Base-by-base conservation (phyloP, 2,888 invertebrate species). In the Petrolisthes cinctipes region DNA sequence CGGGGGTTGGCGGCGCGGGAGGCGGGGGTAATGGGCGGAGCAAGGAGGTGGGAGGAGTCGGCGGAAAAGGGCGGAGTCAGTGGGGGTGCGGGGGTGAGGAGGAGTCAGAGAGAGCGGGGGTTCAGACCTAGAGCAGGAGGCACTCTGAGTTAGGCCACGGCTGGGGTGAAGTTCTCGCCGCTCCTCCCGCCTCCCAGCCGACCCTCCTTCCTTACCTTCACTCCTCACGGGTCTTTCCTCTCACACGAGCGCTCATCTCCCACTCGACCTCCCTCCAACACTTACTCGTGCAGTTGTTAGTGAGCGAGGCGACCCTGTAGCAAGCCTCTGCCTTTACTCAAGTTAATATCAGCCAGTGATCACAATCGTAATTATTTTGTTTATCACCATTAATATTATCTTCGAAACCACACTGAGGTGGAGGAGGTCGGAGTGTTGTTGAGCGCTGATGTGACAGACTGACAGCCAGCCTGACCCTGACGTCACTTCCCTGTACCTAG, bases 1-100 rank as follows among this genome's bases (percentile, higher is more conserved):
- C 78, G 78, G 86, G 83, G 75, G 78, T 53, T 23, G 73, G 54
- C 78, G 57, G 37, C 54, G 88, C 76, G 88, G 88, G 88, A 88
- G 88, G 88, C 56, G 68, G 88, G 86, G 86, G 86, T 86, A 86
- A 71, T 78, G 83, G 86, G 86, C 86, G 86, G 86, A 86, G 86
- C 82, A 81, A 85, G 88, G 75, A 85, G 82, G 56, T 85, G 71
- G 86, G 86, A 17, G 86, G 86, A 86, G 86, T 83, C 82, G 4
- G 73, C 86, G 86, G 83, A 83, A 80, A 81, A 61, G 61, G 89
- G 89, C 79, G 86, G 75, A 80, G 51, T 61, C 66, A 83, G 85
- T 78, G 88, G 85, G 78, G 79, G 37, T 51, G 54, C 14, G 76
- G 73, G 57, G 76, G 85, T 7, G 75, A 78, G 86, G 82, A 78